Conservation (phyloP, 2,113 vertebrate species). For the Lota lota region DNA sequence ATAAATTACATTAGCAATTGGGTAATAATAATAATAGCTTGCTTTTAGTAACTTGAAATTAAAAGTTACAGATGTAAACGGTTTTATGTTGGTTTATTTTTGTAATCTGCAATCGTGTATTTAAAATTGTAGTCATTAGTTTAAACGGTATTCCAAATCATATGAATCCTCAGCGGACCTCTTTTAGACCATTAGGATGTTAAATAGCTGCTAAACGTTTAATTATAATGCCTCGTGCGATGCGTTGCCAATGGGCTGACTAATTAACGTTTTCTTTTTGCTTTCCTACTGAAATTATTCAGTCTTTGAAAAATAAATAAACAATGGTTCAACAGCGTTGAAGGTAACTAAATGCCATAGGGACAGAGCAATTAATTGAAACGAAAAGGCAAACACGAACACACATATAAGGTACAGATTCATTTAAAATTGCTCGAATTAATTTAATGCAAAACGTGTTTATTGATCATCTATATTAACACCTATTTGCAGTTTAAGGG, state of each 20-base stretch:
- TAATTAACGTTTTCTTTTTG: constrained; percentile 66
- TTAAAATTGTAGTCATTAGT: constrained; percentile 50
- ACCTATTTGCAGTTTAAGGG: constrained; percentile 56
- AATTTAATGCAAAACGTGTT: constrained; percentile 64
- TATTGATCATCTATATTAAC: constrained; percentile 76
- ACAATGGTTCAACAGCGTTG: constrained; percentile 50
- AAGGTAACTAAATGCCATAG: constrained; percentile 44
- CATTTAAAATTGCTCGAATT: constrained; percentile 48
- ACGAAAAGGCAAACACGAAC: constrained; percentile 41
- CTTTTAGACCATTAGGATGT: constrained; percentile 60
- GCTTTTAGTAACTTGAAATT: neutral
- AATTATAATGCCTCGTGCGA: constrained; percentile 59
- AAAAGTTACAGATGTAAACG: neutral
- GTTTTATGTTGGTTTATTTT: constrained; percentile 28
- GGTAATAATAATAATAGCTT: neutral
- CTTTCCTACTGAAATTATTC: constrained; percentile 44
- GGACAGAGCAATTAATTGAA: constrained; percentile 55
- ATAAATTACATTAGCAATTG: neutral
- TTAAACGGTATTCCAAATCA: constrained; percentile 45
- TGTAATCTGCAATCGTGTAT: constrained; percentile 45
- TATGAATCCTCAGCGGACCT: constrained; percentile 60
- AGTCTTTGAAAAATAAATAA: constrained; percentile 67
- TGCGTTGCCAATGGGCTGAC: constrained; percentile 66
- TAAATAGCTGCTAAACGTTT: constrained; percentile 70
- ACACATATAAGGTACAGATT: constrained; percentile 26